Conservation (phyloP, 1,140 invertebrate genomes). For the Zaprionus taronus region DNA sequence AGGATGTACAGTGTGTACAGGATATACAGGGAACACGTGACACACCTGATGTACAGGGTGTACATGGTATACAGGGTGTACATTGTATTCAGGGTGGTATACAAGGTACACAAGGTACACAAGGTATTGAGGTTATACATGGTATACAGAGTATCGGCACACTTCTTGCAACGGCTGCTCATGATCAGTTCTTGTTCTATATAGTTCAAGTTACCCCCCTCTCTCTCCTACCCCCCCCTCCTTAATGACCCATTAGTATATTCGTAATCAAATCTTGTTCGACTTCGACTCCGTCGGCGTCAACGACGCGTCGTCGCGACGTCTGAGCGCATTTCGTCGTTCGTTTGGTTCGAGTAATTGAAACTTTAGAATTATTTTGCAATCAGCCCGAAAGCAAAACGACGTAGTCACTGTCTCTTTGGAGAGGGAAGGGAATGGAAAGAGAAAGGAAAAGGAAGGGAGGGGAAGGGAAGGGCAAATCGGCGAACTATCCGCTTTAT, state of each 20-base stretch:
- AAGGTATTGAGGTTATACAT: too few relatives aligned
- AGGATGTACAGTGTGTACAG: too few relatives aligned
- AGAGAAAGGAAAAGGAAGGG: too few relatives aligned
- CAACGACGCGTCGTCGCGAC: slow-evolving; percentile 42
- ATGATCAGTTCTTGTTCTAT: too few relatives aligned
- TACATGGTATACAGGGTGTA: too few relatives aligned
- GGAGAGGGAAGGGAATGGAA: not conserved
- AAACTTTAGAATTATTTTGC: slow-evolving; percentile 78
- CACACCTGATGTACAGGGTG: too few relatives aligned
- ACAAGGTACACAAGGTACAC: too few relatives aligned
- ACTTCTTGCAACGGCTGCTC: too few relatives aligned
- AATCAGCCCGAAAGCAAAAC: slow-evolving; percentile 55
- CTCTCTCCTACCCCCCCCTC: not conserved
- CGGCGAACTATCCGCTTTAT: slow-evolving; percentile 45
- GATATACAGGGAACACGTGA: too few relatives aligned
- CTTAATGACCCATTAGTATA: not conserved
- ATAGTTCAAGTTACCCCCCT: too few relatives aligned
- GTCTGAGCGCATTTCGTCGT: slow-evolving; percentile 54
- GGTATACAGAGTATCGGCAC: too few relatives aligned
- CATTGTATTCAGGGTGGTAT: too few relatives aligned
- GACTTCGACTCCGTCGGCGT: slow-evolving; percentile 10
- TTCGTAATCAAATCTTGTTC: not conserved
- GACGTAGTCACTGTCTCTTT: slow-evolving; percentile 5
- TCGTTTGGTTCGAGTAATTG: slow-evolving; percentile 46
- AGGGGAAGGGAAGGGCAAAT: not conserved